These are phyloP conservation scores for Semicossyphus pulcher DNA, from an alignment of 2,113 vertebrate genomes.

Conservation along the genomic window DNA sequence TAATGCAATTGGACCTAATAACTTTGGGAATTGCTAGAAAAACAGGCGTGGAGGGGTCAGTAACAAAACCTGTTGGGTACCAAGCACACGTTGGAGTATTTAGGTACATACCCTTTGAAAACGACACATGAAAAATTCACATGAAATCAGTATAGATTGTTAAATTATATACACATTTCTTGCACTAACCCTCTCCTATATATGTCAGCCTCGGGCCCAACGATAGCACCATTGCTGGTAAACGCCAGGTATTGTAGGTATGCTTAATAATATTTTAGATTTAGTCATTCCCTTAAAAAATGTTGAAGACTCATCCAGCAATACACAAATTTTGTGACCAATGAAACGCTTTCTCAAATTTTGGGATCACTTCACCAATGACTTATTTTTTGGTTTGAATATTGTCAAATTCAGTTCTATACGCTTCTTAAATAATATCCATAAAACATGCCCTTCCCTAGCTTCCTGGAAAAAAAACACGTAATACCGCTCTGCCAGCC, in stretches of 20 bases:
- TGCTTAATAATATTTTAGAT: not conserved
- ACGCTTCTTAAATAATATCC: not conserved
- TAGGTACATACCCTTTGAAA: slow-evolving; percentile 45
- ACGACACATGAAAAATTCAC: slow-evolving; percentile 39
- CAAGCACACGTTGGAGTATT: slow-evolving; percentile 69
- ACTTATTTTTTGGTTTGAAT: too few species aligned
- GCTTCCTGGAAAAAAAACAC: too few species aligned
- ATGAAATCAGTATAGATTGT: not conserved
- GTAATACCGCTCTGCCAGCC: not conserved
- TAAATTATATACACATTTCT: too few species aligned
- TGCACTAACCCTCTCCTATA: too few species aligned
- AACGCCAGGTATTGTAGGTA: not conserved
- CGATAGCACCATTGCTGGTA: too few species aligned
- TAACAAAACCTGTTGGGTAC: slow-evolving; percentile 36
- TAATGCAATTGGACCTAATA: slow-evolving; percentile 77
- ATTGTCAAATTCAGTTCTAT: too few species aligned
- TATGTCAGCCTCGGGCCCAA: too few species aligned
- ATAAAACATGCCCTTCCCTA: too few species aligned
- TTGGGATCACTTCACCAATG: not conserved
- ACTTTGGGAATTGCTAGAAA: slow-evolving; percentile 74
- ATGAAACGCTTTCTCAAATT: not conserved
- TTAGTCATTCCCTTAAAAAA: not conserved
- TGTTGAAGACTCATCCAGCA: not conserved
- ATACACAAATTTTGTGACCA: not conserved
- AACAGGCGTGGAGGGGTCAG: slow-evolving; percentile 48